Conservation (phyloP, 2,888 invertebrate species). For the Cephonodes hylas region DNA sequence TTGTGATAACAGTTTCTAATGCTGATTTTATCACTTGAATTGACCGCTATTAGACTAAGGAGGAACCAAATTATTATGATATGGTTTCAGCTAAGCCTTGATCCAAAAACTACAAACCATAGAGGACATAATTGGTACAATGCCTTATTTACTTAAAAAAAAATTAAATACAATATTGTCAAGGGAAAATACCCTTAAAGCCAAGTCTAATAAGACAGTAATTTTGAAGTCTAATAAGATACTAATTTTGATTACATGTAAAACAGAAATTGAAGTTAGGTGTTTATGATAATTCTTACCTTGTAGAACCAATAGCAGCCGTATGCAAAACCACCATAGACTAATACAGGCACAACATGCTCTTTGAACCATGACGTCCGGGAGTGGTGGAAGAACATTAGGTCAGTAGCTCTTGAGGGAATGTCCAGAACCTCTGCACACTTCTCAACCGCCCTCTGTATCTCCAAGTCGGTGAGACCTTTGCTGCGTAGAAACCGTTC, state of each 20-base stretch:
- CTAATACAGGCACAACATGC: conserved; percentile 84
- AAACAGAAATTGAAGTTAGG: too few relatives aligned
- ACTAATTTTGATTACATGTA: too few relatives aligned
- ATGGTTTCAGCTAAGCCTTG: too few relatives aligned
- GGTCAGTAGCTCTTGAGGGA: conserved; percentile 64
- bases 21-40: background rate
- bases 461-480: conserved; percentile 88
- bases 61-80: background rate
- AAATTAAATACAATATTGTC: background rate
- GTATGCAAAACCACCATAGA: conserved; percentile 90
- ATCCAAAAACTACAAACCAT: too few relatives aligned
- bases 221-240: too few relatives aligned
- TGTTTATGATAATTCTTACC: too few relatives aligned
- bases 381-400: conserved; percentile 64
- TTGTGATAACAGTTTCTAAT: background rate
- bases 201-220: too few relatives aligned
- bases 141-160: too few relatives aligned
- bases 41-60: background rate
- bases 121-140: too few relatives aligned
- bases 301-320: conserved; percentile 91
- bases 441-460: conserved; percentile 86
- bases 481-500: conserved; percentile 89
- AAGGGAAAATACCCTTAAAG: too few relatives aligned
- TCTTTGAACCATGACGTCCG: conserved; percentile 82
- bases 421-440: conserved; percentile 73